Base-by-base conservation (phyloP, 2,888 invertebrate species). In the Anarsia innoxiella region DNA sequence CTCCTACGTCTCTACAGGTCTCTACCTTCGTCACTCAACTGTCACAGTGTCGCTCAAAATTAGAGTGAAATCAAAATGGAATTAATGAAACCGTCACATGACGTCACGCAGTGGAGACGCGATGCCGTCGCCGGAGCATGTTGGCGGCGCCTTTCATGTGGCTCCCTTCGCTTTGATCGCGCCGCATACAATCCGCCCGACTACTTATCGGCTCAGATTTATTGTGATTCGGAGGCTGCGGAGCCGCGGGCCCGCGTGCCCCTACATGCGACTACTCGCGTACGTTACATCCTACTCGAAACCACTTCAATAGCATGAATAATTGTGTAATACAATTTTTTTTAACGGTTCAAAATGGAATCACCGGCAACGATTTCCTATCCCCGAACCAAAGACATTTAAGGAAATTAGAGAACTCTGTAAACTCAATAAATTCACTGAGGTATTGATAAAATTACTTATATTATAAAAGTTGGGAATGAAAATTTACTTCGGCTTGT, bases 191-290 rank as follows among this genome's bases (percentile, higher is more conserved):
- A 80, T 77, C 80, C 75, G 71, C 66, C 66, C 69, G 74, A 71
- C 82, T 82, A 82, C 83, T 84, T 84, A 84, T 84, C 83, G 82
- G 75, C 66, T 77, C 79, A 76, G 83, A 84, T 84, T 84, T 84
- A 84, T 83, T 80, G 82, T 83, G 80, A 78, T 78, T 79, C 65
- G 73, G 77, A 76, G 71, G 70, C 76, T 73, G 71, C 58, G 69
- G 48, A 2, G 31, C 35, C 49, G 45, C 44, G 56, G 54, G 55
- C 50, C 56, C 41, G 31, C 46, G 49, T 53, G 53, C 66, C 59
- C n/a, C n/a, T n/a, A n/a, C n/a, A n/a, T n/a, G n/a, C 19, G 19
- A 3, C 8, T 19, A 59, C 59, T 56, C 47, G 53, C 53, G 56
- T 59, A 52, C 54, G 54, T 53, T 53, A 45, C 52, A n/a, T n/a